Evolutionary conservation across 2,888 invertebrate species (phyloP), one percentile per base, ranked within the genome.

Genomic region (Monoplex corrugatus): DNA sequence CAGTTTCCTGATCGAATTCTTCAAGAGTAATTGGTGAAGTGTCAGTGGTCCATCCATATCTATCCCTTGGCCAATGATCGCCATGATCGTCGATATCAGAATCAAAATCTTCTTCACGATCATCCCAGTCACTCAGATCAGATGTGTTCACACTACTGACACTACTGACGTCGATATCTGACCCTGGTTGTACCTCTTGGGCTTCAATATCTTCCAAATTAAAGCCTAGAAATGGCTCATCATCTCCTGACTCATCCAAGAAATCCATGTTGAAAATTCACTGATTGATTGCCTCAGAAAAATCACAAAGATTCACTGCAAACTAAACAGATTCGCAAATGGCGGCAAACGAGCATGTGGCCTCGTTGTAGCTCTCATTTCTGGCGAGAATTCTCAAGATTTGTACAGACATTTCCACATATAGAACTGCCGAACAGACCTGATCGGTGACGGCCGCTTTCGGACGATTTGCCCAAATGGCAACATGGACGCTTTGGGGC

Each of bases 261-360:
- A 75, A 35, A 19, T 75, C 75, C 75, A 75, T 75, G 75, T 6
- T 38, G 75, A 75, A 75, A 75, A 50, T 68, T 68, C 63, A 68
- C 63, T 28, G 1, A 28, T 68, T n/a, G 2, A 68, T 68, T n/a
- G 28, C 63, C 28, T 68, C 63, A 28, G 63, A 23, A 68, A 68
- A 68, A n/a, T n/a, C n/a, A n/a, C n/a, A n/a, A n/a, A n/a, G n/a
- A n/a, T n/a, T n/a, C n/a, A n/a, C n/a, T n/a, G n/a, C n/a, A n/a
- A n/a, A n/a, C n/a, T n/a, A n/a, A n/a, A n/a, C n/a, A n/a, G n/a
- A n/a, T n/a, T n/a, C n/a, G n/a, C n/a, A n/a, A n/a, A n/a, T n/a
- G n/a, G n/a, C n/a, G n/a, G n/a, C n/a, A n/a, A n/a, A n/a, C n/a
- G n/a, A n/a, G n/a, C n/a, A n/a, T n/a, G n/a, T n/a, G n/a, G n/a